Conservation (phyloP, 2,113 vertebrate genomes). For the Mirza zaza region DNA sequence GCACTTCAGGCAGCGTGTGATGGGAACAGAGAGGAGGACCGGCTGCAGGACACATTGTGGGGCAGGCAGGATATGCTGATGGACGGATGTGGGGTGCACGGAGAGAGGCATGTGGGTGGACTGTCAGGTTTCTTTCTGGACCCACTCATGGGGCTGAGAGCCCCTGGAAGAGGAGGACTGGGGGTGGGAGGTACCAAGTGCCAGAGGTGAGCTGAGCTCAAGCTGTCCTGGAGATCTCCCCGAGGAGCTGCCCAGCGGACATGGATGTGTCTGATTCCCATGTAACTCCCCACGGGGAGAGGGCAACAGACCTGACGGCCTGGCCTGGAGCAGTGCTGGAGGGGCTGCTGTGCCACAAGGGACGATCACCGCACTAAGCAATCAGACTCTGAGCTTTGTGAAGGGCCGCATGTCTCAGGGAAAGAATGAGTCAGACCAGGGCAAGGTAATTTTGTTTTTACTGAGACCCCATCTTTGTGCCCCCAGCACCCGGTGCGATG, state of each 20-base stretch:
- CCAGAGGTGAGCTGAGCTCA: fast-evolving
- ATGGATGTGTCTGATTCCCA: neutral
- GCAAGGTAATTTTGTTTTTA: neutral
- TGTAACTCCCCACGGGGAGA: neutral
- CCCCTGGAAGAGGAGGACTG: neutral
- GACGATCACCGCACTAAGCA: neutral
- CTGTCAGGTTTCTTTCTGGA: fast-evolving
- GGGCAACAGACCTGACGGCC: neutral
- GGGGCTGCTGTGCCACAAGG: neutral
- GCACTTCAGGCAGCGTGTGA: fast-evolving
- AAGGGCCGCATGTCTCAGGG: neutral
- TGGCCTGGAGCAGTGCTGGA: neutral
- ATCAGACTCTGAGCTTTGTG: neutral
- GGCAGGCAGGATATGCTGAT: neutral
- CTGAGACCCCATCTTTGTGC: neutral
- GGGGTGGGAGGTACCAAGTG: neutral
- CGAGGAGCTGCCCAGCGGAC: neutral
- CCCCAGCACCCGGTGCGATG: neutral
- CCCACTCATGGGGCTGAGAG: neutral
- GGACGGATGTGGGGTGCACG: fast-evolving
- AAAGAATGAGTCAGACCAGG: neutral
- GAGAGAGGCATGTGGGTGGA: too few relatives aligned
- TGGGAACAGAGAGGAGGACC: neutral
- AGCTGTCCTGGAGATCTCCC: neutral
- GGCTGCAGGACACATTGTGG: fast-evolving